phyloP scores from a whole-genome alignment of 1,140 invertebrate species.

The Thaumetopoea pityocampa region DNA sequence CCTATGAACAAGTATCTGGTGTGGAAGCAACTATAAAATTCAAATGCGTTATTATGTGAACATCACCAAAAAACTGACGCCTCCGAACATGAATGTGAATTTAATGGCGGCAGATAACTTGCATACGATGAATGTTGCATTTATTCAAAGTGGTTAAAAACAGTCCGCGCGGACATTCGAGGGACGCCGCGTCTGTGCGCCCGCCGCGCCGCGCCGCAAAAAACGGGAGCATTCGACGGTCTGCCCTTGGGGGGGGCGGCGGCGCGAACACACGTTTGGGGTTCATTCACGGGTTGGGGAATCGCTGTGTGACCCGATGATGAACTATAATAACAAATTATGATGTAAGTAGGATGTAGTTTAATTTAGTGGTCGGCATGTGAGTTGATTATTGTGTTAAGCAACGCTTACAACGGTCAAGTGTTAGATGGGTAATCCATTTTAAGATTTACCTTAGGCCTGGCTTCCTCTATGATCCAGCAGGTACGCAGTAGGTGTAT shows the following conservation, averaged over 20 bases:
- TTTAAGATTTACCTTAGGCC: no score
- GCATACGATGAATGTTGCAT: conserved; percentile 54
- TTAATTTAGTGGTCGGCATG: no score
- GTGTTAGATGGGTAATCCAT: no score
- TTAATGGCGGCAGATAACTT: conserved; percentile 12
- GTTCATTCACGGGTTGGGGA: conserved; percentile 12
- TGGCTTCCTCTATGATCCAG: no score
- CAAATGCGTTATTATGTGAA: conserved; percentile 11
- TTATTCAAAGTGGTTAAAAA: conserved; percentile 57
- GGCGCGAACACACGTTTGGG: not conserved
- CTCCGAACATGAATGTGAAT: conserved; percentile 11
- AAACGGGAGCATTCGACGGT: conserved; percentile 49
- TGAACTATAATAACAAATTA: no score
- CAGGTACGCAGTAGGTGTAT: no score
- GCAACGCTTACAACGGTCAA: no score
- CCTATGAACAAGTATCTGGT: conserved; percentile 1
- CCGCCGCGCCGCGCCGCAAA: conserved; percentile 28
- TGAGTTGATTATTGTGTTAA: no score
- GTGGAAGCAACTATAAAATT: conserved; percentile 9
- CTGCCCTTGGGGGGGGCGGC: conserved; percentile 19
- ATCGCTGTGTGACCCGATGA: no score
- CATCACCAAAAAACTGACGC: conserved; percentile 10
- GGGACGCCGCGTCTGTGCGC: conserved; percentile 41
- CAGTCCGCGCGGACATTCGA: conserved; percentile 28
- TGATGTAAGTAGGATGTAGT: no score